Conservation (phyloP, 1,140 invertebrate species). For the Drosophila mojavensis region DNA sequence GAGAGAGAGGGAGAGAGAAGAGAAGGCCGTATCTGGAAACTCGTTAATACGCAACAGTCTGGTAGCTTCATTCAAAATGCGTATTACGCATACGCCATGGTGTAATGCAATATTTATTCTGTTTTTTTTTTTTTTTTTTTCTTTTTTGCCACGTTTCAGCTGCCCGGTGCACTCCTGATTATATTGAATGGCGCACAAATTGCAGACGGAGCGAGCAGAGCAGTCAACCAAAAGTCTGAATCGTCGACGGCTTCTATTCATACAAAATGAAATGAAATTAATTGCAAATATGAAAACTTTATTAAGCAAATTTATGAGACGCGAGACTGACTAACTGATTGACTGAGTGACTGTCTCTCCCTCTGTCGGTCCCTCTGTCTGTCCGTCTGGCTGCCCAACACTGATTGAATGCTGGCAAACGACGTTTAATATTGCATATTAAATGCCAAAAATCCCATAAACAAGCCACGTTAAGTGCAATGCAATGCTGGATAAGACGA, state of each 20-base stretch:
- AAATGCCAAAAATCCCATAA: conserved; percentile 19
- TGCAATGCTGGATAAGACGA: conserved; percentile 20
- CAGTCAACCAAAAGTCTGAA: conserved; percentile 42
- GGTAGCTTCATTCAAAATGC: conserved; percentile 30
- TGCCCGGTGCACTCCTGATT: conserved; percentile 47
- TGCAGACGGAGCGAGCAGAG: conserved; percentile 47
- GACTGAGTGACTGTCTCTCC: too few relatives aligned
- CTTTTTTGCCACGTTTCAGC: neutral
- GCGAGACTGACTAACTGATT: neutral
- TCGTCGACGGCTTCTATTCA: conserved; percentile 57
- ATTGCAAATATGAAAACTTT: conserved; percentile 77
- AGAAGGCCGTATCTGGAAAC: neutral
- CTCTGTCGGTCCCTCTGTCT: neutral
- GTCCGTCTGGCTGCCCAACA: neutral
- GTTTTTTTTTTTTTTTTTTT: neutral
- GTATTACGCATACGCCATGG: conserved; percentile 62
- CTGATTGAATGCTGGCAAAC: conserved; percentile 32
- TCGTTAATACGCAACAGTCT: conserved; percentile 7
- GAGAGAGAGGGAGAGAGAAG: neutral
- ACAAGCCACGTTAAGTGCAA: conserved; percentile 23
- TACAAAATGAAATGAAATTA: conserved; percentile 72
- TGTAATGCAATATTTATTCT: conserved; percentile 51
- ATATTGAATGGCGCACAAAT: conserved; percentile 73
- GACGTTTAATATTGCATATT: conserved; percentile 18
- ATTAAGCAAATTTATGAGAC: conserved; percentile 69